Evolutionary conservation across 2,888 invertebrate species (phyloP), one percentile per base, ranked within the genome.

Genomic region (Gibbula magus): DNA sequence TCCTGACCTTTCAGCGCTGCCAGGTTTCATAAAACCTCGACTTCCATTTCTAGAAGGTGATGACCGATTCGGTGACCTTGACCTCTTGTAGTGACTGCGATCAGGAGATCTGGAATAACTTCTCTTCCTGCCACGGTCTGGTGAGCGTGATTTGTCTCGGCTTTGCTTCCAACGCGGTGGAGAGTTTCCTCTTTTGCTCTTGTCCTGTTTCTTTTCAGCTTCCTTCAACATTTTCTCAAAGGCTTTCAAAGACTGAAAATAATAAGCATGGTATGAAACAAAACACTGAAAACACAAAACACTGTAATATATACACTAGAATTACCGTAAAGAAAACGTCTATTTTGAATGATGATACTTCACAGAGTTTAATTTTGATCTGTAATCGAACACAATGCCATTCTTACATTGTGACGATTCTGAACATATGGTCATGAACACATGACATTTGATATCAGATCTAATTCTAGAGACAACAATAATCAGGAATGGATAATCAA

Each of bases 241-340:
- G 75, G 92, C 93, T 79, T 94, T 93, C 81, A 95, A 87, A 18
- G 94, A 94, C 94, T 94, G 88, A 54, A 93, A 91, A 81, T 45
- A 74, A 91, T 89, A 86, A 13, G 94, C 94, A 94, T 94, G 86
- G 61, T 92, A 89, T 67, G 18, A 39, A 92, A 89, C 56, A 39
- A 16, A 18, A 56, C 54, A 78, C 32, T 75, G 45, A 25, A 8
- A 45, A 45, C 10, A 4, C 13, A 45, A 45, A 8, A 45, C n/a
- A n/a, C n/a, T n/a, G n/a, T n/a, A n/a, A 10, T 45, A 10, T 45
- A 45, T 45, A 13, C 5, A 45, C 5, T 1, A 45, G 45, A 45
- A 45, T 8, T 10, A 45, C 10, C 45, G 13, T 10, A 45, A 45
- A 45, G 10, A 45, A 8, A 10, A 10, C 13, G 5, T 45, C 10